Conservation (phyloP, 2,797 vertebrate genomes). For the Salmo trutta region DNA sequence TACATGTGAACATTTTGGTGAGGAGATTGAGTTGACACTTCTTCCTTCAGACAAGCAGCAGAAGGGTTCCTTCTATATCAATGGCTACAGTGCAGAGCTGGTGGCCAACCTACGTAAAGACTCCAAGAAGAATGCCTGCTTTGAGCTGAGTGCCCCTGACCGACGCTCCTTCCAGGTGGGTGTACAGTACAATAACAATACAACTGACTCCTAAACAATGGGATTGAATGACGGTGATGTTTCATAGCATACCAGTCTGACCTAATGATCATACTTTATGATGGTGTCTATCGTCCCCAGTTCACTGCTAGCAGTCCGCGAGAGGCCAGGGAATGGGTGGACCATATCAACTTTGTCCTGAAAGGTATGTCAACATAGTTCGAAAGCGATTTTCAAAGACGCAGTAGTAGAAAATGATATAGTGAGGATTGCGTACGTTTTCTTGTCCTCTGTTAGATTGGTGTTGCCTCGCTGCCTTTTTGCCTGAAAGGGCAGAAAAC, state of each 20-base stretch:
- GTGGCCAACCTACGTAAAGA: conserved; percentile 84
- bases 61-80: conserved; percentile 87
- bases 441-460: conserved; percentile 6
- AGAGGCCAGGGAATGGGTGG: conserved; percentile 94
- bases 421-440: background rate
- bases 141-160: conserved; percentile 82
- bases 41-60: conserved; percentile 87
- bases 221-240: background rate
- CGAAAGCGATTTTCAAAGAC: background rate
- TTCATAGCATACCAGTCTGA: too few relatives aligned
- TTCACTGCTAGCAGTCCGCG: conserved; percentile 86
- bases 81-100: conserved; percentile 80
- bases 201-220: background rate
- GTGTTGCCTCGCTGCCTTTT: conserved; percentile 1
- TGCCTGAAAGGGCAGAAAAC: conserved; percentile 56
- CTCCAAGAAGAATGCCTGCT: conserved; percentile 83
- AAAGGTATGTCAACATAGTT: conserved; percentile 77
- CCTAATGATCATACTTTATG: background rate
- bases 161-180: conserved; percentile 87
- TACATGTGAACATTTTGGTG: background rate
- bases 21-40: background rate
- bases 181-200: background rate
- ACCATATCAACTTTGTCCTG: conserved; percentile 91
- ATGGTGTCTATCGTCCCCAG: conserved; percentile 64
- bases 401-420: background rate